Base-by-base conservation (phyloP, 2,797 vertebrate species). In the Enteromius fasciolatus region DNA sequence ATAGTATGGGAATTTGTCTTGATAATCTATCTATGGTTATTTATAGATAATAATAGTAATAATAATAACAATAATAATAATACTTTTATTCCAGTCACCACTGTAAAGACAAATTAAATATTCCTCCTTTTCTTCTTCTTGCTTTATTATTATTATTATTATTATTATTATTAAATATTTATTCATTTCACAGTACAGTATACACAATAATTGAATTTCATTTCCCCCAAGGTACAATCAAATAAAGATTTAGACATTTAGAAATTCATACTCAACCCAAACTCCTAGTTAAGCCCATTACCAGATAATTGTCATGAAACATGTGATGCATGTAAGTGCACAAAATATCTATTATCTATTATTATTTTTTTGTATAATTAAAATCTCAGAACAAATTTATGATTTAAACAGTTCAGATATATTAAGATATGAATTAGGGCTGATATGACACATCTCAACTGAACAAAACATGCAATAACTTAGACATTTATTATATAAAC, bases 371-470 rank as follows among this genome's bases (percentile, higher is more conserved):
- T 57, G 10, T 17, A 23, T 50, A 23, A 36, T 75, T 39, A n/a
- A 89, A 80, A 7, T 50, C 15, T 72, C 46, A 50, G 9, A 50
- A 46, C 59, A 50, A 6, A 84, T 86, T 25, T 31, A 85, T 84
- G 90, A 87, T 81, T 92, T 92, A 87, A 90, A 91, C 84, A 70
- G 92, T 95, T 95, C 12, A 69, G 67, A 17, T 7, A 5, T 94
- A 94, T 96, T 96, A 96, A 97, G 95, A 96, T 97, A 95, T 95
- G 95, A 96, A 31, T 54, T 92, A 92, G 91, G 93, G 92, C 92
- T 93, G 89, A 90, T 92, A 20, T 94, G 18, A 14, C 18, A 25
- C 18, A 31, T 33, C 8, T 41, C 18, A 36, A 15, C 31, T 39
- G 20, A 3, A 57, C 20, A 54, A 50, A 23, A 39, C 72, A 57